These are phyloP conservation scores for Labeo calbasu DNA, from an alignment of 2,797 vertebrate genomes.

Conservation along the genomic window DNA sequence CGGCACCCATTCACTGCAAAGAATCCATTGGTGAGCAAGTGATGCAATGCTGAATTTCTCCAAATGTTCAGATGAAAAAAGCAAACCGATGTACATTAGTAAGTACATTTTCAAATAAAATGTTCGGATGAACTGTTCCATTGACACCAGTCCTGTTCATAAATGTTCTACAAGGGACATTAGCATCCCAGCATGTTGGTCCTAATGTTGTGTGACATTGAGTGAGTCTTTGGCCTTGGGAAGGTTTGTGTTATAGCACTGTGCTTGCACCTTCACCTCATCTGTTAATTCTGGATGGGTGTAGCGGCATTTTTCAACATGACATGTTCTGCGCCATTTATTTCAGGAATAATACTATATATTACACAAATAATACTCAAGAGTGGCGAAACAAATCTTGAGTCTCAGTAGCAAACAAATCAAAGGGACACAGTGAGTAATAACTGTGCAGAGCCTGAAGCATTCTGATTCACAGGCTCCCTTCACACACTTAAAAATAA, in stretches of 20 bases:
- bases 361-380: conserved; percentile 27
- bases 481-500: conserved; percentile 1
- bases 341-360: conserved; percentile 15
- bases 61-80: not conserved
- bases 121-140: no score
- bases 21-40: not conserved
- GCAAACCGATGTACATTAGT: not conserved
- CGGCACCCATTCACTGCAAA: not conserved
- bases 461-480: not conserved
- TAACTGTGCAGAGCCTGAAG: conserved; percentile 7
- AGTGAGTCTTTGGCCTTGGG: conserved; percentile 1
- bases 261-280: not conserved
- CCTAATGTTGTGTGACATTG: conserved; percentile 33
- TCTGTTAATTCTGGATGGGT: not conserved
- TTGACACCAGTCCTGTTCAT: not conserved
- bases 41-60: not conserved
- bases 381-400: conserved; percentile 1
- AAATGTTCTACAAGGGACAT: conserved; percentile 28
- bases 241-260: not conserved
- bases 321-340: conserved; percentile 1
- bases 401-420: conserved; percentile 18
- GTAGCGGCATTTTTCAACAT: not conserved
- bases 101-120: not conserved
- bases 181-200: conserved; percentile 7
- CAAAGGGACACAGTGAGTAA: not conserved